Evolutionary conservation across 2,797 vertebrate genomes (phyloP), one percentile per base, ranked within the genome.

Genomic region (Poecilia picta): DNA sequence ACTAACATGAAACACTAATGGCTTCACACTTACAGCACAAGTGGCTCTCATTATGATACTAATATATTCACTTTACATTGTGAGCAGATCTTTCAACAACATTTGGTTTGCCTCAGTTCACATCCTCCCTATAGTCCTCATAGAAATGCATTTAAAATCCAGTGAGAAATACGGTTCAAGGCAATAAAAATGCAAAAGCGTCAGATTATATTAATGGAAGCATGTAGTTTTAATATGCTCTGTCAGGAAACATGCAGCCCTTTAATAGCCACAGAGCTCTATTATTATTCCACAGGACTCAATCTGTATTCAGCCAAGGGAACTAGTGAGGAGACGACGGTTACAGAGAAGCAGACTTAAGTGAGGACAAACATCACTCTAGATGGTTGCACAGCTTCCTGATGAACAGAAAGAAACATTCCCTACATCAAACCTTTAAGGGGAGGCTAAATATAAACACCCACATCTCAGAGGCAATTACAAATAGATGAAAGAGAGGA

Each of bases 151-250:
- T 92, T 90, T 88, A 89, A 71, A 46, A 79, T 75, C 70, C 82
- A 46, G 59, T 84, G 81, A 91, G 89, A 90, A 81, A 87, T 47
- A 89, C 66, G 62, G 85, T 85, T 87, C 74, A 77, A 47, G 75
- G 89, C 86, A 66, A 81, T 87, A 81, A 91, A 91, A 73, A 73
- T 82, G 86, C 88, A 83, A 82, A 80, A 81, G 81, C 57, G 75
- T 88, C 86, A 89, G 81, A 79, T 87, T 82, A n/a, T 86, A 90
- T 87, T 89, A 93, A 88, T 89, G 84, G 89, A 88, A 89, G 86
- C 85, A 85, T 85, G 90, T 90, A 87, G 75, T 81, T 88, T 91
- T 90, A 92, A 92, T 88, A 88, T 71, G 49, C 51, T 79, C 80
- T 85, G 90, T 85, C 87, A 85, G 88, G 88, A 86, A 89, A 92